These are phyloP conservation scores for Girardinichthys multiradiatus DNA, from an alignment of 2,113 vertebrate genomes.

Conservation along the genomic window DNA sequence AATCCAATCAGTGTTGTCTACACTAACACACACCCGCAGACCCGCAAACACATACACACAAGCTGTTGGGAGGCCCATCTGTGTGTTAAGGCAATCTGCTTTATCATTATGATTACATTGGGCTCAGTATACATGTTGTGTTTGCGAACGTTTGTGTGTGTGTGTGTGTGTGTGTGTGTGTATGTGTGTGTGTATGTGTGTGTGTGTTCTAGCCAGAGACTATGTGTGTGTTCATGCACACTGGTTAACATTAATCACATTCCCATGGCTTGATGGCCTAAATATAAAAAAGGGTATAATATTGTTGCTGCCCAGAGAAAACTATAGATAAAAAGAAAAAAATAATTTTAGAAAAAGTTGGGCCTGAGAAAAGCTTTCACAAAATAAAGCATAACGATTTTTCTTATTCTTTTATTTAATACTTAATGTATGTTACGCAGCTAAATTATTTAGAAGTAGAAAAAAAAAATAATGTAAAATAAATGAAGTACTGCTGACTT, in stretches of 20 bases:
- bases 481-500: neutral
- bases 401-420: neutral
- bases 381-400: neutral
- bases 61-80: slow-evolving; percentile 86
- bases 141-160: slow-evolving; percentile 33
- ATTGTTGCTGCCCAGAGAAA: slow-evolving; percentile 66
- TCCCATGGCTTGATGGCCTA: slow-evolving; percentile 77
- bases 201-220: too few species aligned
- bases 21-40: slow-evolving; percentile 49
- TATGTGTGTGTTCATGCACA: slow-evolving; percentile 45
- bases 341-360: neutral
- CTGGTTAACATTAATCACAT: slow-evolving; percentile 77
- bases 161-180: slow-evolving; percentile 43
- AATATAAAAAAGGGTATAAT: slow-evolving; percentile 75
- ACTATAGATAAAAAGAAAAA: slow-evolving; percentile 30
- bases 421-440: neutral
- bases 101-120: slow-evolving; percentile 88
- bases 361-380: neutral
- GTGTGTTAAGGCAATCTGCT: slow-evolving; percentile 86
- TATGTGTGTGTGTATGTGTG: slow-evolving; percentile 52
- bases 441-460: neutral
- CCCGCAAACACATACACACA: slow-evolving; percentile 40
- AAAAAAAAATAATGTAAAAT: neutral
- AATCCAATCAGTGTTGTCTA: slow-evolving; percentile 81
- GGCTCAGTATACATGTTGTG: slow-evolving; percentile 85